Conservation (phyloP, 1,140 invertebrate species). For the Drosophila ananassae region DNA sequence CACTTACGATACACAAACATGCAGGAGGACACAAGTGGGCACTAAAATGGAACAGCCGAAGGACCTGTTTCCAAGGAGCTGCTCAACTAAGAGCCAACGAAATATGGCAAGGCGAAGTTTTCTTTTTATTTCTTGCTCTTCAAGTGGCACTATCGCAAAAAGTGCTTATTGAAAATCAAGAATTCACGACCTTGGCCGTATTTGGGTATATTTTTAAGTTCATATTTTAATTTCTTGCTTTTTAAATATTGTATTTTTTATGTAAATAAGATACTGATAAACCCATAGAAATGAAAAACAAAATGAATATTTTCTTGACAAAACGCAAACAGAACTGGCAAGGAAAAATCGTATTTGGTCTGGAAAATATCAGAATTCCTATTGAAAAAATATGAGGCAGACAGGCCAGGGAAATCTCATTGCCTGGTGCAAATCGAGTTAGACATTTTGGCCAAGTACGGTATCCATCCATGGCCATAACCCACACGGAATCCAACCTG, state of each 20-base stretch:
- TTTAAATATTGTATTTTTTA: neutral
- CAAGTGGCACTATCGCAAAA: neutral
- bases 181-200: neutral
- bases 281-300: neutral
- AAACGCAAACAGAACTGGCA: conserved; percentile 12
- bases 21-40: conserved; percentile 43
- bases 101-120: conserved; percentile 19
- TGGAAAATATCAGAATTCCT: conserved; percentile 31
- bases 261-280: neutral
- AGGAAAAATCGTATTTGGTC: conserved; percentile 33
- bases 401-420: conserved; percentile 20
- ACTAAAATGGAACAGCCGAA: conserved; percentile 46
- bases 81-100: conserved; percentile 10
- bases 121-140: neutral
- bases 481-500: conserved; percentile 16
- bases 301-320: neutral
- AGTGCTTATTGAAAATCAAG: neutral
- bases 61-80: conserved; percentile 20
- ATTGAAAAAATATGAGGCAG: conserved; percentile 39
- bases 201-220: neutral
- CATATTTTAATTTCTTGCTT: neutral
- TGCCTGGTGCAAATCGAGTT: conserved; percentile 56
- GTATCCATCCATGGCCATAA: conserved; percentile 3
- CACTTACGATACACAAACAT: conserved; percentile 61
- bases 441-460: conserved; percentile 17